Conservation (phyloP, 2,113 vertebrate genomes). For the Myanophis thanlyinensis region DNA sequence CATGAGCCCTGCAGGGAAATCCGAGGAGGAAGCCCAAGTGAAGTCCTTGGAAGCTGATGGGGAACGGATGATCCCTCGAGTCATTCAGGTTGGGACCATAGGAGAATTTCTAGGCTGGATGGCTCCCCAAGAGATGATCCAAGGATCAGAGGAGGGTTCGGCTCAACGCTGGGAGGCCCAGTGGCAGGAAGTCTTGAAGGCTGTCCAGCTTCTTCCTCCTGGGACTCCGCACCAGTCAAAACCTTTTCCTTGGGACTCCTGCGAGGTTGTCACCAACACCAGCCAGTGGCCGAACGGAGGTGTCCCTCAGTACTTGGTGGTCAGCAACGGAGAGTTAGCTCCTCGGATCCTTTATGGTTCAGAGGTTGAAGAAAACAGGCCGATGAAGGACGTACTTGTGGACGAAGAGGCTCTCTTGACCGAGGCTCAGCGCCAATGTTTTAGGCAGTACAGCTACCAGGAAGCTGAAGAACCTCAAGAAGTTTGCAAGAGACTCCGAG, state of each 20-base stretch:
- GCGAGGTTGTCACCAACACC: not conserved
- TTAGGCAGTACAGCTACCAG: slow-evolving; percentile 6
- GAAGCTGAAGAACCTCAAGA: not conserved
- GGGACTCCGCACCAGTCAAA: not conserved
- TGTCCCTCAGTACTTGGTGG: not conserved
- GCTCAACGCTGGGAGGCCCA: slow-evolving; percentile 21
- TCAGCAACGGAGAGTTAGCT: not conserved
- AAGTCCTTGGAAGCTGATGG: not conserved
- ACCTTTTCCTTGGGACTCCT: not conserved
- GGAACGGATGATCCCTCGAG: not conserved
- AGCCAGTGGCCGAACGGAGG: not conserved
- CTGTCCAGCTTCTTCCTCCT: not conserved
- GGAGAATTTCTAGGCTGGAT: slow-evolving; percentile 16
- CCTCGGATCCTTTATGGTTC: not conserved
- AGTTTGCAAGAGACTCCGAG: not conserved
- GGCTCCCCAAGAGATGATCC: not conserved
- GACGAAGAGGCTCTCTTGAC: not conserved
- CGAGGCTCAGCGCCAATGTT: not conserved
- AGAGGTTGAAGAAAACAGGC: not conserved
- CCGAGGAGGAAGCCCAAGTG: not conserved
- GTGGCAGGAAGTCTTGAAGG: slow-evolving; percentile 27
- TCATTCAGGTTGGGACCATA: slow-evolving; percentile 14
- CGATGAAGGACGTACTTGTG: not conserved
- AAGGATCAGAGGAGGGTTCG: not conserved
- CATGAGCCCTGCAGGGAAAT: not conserved